Conservation (phyloP, 2,797 vertebrate genomes). For the Rhincodon typus region DNA sequence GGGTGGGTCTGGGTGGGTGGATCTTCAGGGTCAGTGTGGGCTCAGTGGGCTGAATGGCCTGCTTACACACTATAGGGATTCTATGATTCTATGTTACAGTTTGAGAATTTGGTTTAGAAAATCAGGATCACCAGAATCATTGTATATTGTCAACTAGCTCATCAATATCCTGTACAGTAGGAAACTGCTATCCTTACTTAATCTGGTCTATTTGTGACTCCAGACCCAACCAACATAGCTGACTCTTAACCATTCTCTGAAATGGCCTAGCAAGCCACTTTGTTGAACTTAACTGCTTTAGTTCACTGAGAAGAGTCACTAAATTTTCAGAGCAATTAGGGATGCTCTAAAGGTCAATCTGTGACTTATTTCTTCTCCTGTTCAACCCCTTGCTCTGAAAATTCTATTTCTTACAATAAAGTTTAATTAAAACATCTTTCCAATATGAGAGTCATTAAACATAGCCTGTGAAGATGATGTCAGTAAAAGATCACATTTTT, state of each 20-base stretch:
- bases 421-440: background rate
- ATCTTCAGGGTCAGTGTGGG: too few species aligned
- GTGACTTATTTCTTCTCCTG: too few species aligned
- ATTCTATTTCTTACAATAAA: background rate
- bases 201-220: background rate
- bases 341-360: background rate
- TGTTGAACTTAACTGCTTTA: background rate
- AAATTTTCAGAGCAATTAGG: background rate
- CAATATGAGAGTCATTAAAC: background rate
- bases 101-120: background rate
- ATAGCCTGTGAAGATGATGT: too few species aligned
- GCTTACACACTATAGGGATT: too few species aligned
- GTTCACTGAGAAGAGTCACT: background rate
- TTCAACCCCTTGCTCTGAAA: too few species aligned
- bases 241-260: background rate
- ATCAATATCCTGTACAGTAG: background rate
- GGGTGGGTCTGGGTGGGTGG: too few species aligned
- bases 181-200: background rate
- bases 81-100: background rate
- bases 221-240: background rate
- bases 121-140: background rate
- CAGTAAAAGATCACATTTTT: too few species aligned
- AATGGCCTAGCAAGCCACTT: background rate
- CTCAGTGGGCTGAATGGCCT: too few species aligned
- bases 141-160: background rate